Evolutionary conservation across 2,797 vertebrate species (phyloP).

Genomic region (Heliangelus exortis): DNA sequence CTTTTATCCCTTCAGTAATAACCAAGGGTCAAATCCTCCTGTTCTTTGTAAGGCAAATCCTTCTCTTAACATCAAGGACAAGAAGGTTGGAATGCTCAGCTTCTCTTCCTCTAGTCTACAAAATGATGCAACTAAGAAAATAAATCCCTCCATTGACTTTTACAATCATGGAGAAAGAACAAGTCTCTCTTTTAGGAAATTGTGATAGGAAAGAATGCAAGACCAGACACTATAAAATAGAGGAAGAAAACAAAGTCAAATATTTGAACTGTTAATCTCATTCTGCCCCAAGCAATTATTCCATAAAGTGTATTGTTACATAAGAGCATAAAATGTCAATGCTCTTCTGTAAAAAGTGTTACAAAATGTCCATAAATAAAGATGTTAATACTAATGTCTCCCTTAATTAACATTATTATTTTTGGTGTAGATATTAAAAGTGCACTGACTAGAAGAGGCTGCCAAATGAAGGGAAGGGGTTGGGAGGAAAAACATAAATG

Average conservation of each 20-base stretch:
- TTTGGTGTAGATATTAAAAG: not conserved
- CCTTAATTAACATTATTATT: not conserved
- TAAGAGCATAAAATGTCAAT: not conserved
- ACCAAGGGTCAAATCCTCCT: not conserved
- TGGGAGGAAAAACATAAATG: not conserved
- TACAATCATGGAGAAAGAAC: not conserved
- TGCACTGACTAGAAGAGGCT: not conserved
- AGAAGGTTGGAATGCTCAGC: not conserved
- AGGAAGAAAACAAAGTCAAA: slow-evolving; percentile 8
- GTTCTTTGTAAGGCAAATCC: not conserved
- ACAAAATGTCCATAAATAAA: not conserved
- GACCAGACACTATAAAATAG: not conserved
- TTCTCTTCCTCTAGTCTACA: not conserved
- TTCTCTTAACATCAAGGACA: not conserved
- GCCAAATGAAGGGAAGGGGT: not conserved
- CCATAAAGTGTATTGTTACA: slow-evolving; percentile 5
- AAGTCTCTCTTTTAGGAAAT: not conserved
- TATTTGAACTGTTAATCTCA: slow-evolving; percentile 44
- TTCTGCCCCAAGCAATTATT: slow-evolving; percentile 36
- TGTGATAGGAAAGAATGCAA: not conserved
- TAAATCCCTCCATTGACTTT: not conserved
- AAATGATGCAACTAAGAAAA: not conserved
- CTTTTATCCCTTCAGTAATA: slow-evolving; percentile 32
- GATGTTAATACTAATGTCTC: not conserved
- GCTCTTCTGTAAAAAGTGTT: not conserved